Evolutionary conservation across 2,113 vertebrate species (phyloP).

Genomic region (Podarcis raffonei): DNA sequence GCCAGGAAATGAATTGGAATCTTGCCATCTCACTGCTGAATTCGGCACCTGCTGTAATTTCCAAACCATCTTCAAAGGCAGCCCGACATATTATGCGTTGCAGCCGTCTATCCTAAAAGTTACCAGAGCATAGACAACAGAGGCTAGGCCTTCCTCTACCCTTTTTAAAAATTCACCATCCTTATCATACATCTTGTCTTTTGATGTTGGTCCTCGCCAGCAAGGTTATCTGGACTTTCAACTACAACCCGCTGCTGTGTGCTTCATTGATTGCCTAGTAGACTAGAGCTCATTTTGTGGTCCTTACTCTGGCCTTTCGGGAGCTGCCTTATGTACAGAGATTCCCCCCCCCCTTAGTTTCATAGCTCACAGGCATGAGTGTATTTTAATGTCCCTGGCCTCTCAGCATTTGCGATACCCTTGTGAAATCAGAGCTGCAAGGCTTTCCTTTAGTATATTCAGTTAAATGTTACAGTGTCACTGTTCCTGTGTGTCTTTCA

Average conservation of each 20-base stretch:
- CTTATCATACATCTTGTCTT: background rate
- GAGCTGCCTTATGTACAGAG: background rate
- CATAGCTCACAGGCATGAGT: background rate
- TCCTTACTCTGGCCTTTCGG: background rate
- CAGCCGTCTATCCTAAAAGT: too few relatives aligned
- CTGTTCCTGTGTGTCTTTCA: slow-evolving; percentile 43
- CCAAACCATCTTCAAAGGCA: too few relatives aligned
- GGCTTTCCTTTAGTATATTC: background rate
- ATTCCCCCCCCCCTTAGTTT: background rate
- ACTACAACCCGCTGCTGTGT: background rate
- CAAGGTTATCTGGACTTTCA: background rate
- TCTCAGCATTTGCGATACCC: background rate
- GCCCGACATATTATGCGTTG: too few relatives aligned
- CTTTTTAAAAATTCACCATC: background rate
- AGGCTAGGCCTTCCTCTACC: background rate
- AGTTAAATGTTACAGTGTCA: background rate
- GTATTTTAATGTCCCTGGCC: background rate
- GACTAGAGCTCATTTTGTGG: background rate
- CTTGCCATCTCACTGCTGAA: too few relatives aligned
- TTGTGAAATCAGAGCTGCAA: background rate
- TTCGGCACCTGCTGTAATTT: too few relatives aligned
- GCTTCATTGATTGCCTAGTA: background rate
- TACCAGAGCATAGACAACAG: too few relatives aligned
- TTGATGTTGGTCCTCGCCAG: background rate
- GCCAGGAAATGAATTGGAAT: too few relatives aligned